These are phyloP conservation scores for Pseudachorutes palmiensis DNA, from an alignment of 1,140 invertebrate species.

Conservation along the genomic window DNA sequence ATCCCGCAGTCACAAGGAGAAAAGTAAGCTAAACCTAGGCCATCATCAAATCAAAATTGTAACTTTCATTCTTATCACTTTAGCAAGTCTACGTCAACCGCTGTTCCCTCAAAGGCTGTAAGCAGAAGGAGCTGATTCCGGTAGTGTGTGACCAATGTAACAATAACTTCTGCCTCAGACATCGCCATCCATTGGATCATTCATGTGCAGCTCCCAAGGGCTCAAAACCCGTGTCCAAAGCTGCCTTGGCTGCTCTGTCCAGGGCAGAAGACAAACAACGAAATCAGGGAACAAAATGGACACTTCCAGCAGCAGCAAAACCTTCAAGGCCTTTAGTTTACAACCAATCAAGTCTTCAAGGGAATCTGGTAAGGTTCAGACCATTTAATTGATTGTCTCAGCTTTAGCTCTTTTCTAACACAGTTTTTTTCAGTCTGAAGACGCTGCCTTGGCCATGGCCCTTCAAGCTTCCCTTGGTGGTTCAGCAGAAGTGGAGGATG, in stretches of 20 bases:
- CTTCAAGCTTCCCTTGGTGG: constrained; percentile 32
- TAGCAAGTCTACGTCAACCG: constrained; percentile 73
- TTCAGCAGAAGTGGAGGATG: constrained; percentile 19
- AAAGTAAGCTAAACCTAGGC: constrained; percentile 45
- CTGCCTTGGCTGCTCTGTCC: constrained; percentile 38
- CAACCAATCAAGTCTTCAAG: constrained; percentile 24
- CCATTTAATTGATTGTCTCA: background rate
- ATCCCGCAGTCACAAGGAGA: constrained; percentile 62
- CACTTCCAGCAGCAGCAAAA: background rate
- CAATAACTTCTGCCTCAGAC: constrained; percentile 78
- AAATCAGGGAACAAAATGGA: background rate
- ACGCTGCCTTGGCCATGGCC: constrained; percentile 34
- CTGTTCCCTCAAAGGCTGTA: constrained; percentile 75
- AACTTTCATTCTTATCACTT: constrained; percentile 31
- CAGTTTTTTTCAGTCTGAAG: constrained; percentile 30
- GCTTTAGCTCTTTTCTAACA: background rate
- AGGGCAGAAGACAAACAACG: constrained; percentile 8
- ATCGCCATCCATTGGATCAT: constrained; percentile 78
- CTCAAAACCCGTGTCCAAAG: constrained; percentile 45
- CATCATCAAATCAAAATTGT: background rate
- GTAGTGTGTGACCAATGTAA: constrained; percentile 70
- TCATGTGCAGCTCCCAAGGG: constrained; percentile 57
- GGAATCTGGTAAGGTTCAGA: constrained; percentile 29
- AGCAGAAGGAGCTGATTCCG: constrained; percentile 76
- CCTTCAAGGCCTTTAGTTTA: too few species aligned